Evolutionary conservation across 2,888 invertebrate genomes (phyloP), one percentile per base, ranked within the genome.

Genomic region (Proisotoma minuta): DNA sequence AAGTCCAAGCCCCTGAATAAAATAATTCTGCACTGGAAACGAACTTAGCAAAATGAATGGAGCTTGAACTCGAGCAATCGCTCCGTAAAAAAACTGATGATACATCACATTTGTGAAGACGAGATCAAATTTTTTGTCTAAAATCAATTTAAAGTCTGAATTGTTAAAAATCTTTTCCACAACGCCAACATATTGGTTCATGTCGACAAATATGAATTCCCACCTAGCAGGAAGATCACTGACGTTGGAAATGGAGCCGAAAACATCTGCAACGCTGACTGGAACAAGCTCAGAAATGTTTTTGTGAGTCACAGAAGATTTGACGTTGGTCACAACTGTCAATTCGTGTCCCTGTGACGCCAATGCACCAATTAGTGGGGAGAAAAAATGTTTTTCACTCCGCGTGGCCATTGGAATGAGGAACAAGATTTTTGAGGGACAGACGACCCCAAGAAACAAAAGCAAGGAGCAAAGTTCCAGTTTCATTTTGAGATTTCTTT

Each of bases 11-110:
- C 58, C 48, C 23, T 61, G 53, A n/a, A 61, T 26, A 23, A 61
- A 49, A 27, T 57, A 58, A 20, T 62, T 53, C 12, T 43, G 18
- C n/a, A 52, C 54, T 3, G 65, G 62, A 28, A 60, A 52, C 8
- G 59, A 51, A 3, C 56, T 56, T 8, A 65, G 52, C 10, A 60
- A 20, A 20, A 65, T 62, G 34, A 62, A 65, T 5, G 65, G 65
- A 20, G 47, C 28, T 29, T 47, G 34, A 39, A 40, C 57, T 29
- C 52, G 22, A 39, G 59, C 20, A 10, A 65, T 27, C 24, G 62
- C 47, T 27, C 65, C 65, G 24, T 62, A 57, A 22, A 65, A 62
- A 29, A 59, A 62, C 20, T 62, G 51, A 3, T 18, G 18, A 28
- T 62, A 27, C n/a, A 62, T 48, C 15, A 24, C 26, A 47, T 63